A percentile compares a stretch with the other conserved stretches of the same genome.
These are phyloP conservation scores for Galagoides demidoff DNA, from an alignment of 2,797 vertebrate species.

Conservation along the genomic window DNA sequence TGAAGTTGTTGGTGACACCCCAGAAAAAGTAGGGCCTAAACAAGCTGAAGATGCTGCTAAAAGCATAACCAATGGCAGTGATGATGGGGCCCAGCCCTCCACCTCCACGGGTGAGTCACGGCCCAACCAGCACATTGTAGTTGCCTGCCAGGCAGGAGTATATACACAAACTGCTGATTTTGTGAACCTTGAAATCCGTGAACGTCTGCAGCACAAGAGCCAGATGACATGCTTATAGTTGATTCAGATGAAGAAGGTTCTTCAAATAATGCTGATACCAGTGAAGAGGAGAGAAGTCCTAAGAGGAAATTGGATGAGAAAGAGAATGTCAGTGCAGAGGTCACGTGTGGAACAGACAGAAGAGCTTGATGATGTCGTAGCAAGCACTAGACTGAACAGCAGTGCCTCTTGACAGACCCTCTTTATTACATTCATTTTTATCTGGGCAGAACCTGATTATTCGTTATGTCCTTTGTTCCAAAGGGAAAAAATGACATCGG, in stretches of 20 bases:
- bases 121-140: no score
- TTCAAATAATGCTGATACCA: slow-evolving; percentile 84
- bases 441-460: slow-evolving; percentile 79
- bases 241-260: slow-evolving; percentile 94
- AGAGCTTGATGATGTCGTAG: slow-evolving; percentile 92
- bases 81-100: no score
- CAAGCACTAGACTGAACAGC: slow-evolving; percentile 91
- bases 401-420: not conserved
- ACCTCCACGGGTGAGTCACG: no score
- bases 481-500: slow-evolving; percentile 71
- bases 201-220: slow-evolving; percentile 92
- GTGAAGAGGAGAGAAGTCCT: slow-evolving; percentile 82
- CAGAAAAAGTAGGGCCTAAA: no score
- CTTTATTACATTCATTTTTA: slow-evolving; percentile 54
- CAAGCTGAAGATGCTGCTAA: no score
- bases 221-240: slow-evolving; percentile 94
- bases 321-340: slow-evolving; percentile 85
- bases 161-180: no score
- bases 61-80: no score
- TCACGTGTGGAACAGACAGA: slow-evolving; percentile 87
- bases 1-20: no score
- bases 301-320: slow-evolving; percentile 94
- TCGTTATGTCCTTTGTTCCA: slow-evolving; percentile 77
- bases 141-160: no score
- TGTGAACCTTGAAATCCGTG: no score